Evolutionary conservation across 2,113 vertebrate species (phyloP).

Genomic region (Porphyrio hochstetteri): DNA sequence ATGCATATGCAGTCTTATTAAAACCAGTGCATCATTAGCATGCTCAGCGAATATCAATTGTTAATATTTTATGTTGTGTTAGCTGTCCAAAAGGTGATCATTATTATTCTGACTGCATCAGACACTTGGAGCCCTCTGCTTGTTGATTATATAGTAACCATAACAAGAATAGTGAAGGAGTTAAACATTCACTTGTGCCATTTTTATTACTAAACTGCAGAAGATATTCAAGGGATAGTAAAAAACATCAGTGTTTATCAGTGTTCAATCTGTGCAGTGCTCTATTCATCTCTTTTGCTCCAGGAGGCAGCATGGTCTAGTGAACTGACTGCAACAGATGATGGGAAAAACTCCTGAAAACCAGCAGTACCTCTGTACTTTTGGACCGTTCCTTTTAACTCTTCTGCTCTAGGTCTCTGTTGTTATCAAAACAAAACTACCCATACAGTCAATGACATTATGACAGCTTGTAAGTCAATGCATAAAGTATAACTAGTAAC

Average conservation of each 20-base stretch:
- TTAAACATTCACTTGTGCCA: background rate
- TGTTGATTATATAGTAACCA: background rate
- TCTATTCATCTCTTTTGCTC: constrained; percentile 50
- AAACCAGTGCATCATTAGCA: background rate
- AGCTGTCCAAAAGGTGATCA: constrained; percentile 7
- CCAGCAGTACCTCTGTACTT: background rate
- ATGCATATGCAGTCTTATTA: background rate
- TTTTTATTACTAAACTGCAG: background rate
- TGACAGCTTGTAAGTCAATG: background rate
- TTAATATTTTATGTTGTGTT: constrained; percentile 43
- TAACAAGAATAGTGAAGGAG: background rate
- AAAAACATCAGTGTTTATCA: background rate
- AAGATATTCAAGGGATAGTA: background rate
- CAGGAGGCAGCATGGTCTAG: constrained; percentile 62
- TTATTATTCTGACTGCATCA: constrained; percentile 11
- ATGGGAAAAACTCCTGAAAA: background rate
- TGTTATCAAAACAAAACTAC: background rate
- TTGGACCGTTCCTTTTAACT: background rate
- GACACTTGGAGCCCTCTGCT: background rate
- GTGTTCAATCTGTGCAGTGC: background rate
- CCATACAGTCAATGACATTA: background rate
- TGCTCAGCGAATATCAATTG: background rate
- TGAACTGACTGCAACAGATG: constrained; percentile 29
- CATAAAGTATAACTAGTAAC: background rate
- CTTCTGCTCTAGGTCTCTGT: background rate